A percentile compares a stretch with the other conserved stretches of the same genome.
phyloP scores from a whole-genome alignment of 2,888 invertebrate genomes.

The Caenorhabditis macrosperma region DNA sequence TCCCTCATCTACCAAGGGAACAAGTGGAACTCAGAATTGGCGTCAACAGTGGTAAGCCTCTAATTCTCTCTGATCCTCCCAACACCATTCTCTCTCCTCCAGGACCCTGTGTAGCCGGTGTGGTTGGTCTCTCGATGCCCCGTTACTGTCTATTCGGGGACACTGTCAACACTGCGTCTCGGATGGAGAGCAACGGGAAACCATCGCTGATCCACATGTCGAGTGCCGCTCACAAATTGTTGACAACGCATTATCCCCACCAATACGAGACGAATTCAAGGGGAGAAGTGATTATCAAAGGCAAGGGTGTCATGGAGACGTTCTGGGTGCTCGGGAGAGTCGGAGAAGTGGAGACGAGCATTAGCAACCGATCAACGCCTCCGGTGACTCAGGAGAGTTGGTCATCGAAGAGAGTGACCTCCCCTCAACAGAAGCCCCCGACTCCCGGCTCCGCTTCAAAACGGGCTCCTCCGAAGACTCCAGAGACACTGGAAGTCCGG shows the following conservation, averaged over 20 bases:
- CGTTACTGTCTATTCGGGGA: constrained; percentile 77
- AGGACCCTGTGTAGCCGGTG: constrained; percentile 74
- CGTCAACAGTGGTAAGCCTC: constrained; percentile 69
- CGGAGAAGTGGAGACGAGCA: constrained; percentile 14
- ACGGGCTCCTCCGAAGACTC: background rate
- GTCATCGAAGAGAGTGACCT: background rate
- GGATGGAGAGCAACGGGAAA: constrained; percentile 77
- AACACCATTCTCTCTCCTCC: background rate
- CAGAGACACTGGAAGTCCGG: constrained; percentile 3
- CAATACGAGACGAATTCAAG: constrained; percentile 73
- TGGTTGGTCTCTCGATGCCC: constrained; percentile 75
- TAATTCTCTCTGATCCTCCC: background rate
- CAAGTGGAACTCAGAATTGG: constrained; percentile 75
- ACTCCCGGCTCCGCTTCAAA: background rate
- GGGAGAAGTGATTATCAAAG: constrained; percentile 74
- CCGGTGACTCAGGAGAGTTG: constrained; percentile 25
- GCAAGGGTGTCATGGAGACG: constrained; percentile 63
- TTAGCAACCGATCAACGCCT: constrained; percentile 20
- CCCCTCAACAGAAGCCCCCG: background rate
- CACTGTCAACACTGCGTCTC: constrained; percentile 75
- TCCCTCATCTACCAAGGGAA: constrained; percentile 75
- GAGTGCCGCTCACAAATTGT: constrained; percentile 64
- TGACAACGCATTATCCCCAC: constrained; percentile 67
- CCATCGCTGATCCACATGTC: constrained; percentile 73
- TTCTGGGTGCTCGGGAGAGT: constrained; percentile 53